Evolutionary conservation across 2,888 invertebrate genomes (phyloP), one percentile per base, ranked within the genome.

Genomic region (Ichneumoninae sp.): DNA sequence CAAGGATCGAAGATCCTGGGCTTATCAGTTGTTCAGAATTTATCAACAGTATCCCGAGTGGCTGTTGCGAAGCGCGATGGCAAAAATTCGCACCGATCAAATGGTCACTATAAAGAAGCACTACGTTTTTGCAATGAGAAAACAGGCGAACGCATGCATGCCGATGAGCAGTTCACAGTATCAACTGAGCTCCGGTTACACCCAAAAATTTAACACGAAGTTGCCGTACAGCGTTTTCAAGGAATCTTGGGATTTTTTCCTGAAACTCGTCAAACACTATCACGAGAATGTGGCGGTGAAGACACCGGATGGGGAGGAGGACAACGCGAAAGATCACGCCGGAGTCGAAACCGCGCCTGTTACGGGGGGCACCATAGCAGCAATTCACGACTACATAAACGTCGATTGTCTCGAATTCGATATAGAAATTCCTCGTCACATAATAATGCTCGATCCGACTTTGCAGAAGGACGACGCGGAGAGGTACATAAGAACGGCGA

Each of bases 11-110:
- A 94, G 95, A 0, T 95, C 95, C 0, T 96, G 96, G 92, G 95
- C 95, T 0, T 95, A 96, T 87, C 96, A 96, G 86, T 94, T 97
- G 83, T 96, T 96, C 88, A 68, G 88, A 60, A 95, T 97, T 19
- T 97, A 97, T 89, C 96, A 96, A 87, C 96, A 96, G 86, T 97
- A 96, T 92, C 95, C 96, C 0, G 97, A 97, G 86, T 94, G 94
- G 36, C 90, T 96, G 5, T 93, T 97, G 4, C 94, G 95, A 72
- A 93, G 94, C 0, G 96, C 96, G 0, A 95, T 97, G 89, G 92
- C 93, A 3, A 95, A 95, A 88, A 94, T 97, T 54, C 94, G 95
- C 8, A 88, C 93, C 0, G 95, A 96, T 87, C 95, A 95, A 44
- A 94, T 97, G 90, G 95, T 96, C 10, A 95, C 96, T 0, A 90